Evolutionary conservation across 2,888 invertebrate genomes (phyloP).

Genomic region (Lamproptera curius): DNA sequence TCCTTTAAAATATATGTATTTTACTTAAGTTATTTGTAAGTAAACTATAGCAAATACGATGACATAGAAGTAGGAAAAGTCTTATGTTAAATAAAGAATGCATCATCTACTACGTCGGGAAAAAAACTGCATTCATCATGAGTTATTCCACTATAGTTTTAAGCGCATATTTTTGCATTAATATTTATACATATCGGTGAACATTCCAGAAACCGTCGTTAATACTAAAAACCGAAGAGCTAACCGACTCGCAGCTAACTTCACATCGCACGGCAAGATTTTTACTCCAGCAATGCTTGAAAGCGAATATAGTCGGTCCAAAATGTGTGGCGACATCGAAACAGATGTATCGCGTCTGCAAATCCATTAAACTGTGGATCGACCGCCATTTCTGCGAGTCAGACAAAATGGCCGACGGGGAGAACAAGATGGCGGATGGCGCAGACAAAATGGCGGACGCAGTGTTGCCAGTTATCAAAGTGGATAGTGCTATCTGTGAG

Average conservation of each 20-base stretch:
- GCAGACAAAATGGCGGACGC: neutral
- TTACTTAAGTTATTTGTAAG: no score
- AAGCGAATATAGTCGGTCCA: conserved; percentile 56
- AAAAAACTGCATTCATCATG: no score
- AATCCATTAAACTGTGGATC: conserved; percentile 53
- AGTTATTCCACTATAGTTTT: no score
- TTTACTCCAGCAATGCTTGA: conserved; percentile 49
- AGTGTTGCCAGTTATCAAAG: conserved; percentile 30
- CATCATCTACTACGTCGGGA: no score
- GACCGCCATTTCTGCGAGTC: conserved; percentile 50
- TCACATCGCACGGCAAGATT: conserved; percentile 52
- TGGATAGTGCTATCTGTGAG: conserved; percentile 54
- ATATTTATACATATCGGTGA: neutral
- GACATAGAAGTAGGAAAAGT: no score
- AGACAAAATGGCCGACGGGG: conserved; percentile 27
- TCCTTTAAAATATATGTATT: no score
- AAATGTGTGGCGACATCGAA: conserved; percentile 61
- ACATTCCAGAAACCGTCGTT: conserved; percentile 51
- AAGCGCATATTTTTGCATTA: no score
- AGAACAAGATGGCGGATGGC: conserved; percentile 31
- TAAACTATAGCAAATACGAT: no score
- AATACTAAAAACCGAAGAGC: conserved; percentile 40
- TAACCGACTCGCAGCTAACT: conserved; percentile 34
- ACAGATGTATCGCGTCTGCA: conserved; percentile 47
- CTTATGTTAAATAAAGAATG: no score